These are phyloP conservation scores for Amphimedon queenslandica DNA, from an alignment of 37 sponge, comb jelly and placozoan genomes.

Conservation along the genomic window DNA sequence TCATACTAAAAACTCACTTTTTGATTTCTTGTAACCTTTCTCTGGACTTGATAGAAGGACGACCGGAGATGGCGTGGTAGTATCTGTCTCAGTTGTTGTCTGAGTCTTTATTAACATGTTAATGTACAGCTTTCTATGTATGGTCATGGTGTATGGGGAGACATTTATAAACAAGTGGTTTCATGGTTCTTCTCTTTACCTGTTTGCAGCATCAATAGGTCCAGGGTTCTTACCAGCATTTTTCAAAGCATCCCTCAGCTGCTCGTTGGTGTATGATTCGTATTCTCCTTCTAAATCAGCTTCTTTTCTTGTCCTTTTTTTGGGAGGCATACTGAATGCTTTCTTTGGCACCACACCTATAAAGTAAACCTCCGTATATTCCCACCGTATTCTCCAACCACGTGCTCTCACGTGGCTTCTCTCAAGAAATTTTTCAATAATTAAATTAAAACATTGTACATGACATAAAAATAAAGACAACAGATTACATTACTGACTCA, in stretches of 20 bases:
- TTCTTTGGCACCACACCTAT: too few relatives aligned
- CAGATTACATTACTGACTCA: too few relatives aligned
- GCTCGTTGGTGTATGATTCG: not conserved
- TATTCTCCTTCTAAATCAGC: slow-evolving; percentile 4
- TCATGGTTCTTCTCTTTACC: slow-evolving; percentile 8
- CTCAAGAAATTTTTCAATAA: too few relatives aligned
- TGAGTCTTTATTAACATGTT: not conserved
- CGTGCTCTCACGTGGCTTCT: too few relatives aligned
- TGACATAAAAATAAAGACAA: too few relatives aligned
- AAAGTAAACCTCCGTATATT: too few relatives aligned
- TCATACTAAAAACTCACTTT: not conserved
- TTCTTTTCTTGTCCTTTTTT: slow-evolving; percentile 17
- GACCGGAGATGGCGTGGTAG: too few relatives aligned
- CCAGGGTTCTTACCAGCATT: slow-evolving; percentile 50
- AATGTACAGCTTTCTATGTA: not conserved
- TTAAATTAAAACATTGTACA: too few relatives aligned
- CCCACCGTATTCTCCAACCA: too few relatives aligned
- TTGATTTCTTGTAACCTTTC: not conserved
- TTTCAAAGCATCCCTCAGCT: slow-evolving; percentile 30
- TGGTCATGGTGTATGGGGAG: not conserved
- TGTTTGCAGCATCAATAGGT: slow-evolving; percentile 60
- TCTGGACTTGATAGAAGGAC: slow-evolving; percentile 5
- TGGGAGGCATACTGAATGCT: slow-evolving; percentile 23
- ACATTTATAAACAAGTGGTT: not conserved
- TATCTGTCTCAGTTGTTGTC: not conserved